Base-by-base conservation (phyloP, 2,888 invertebrate genomes). In the Torymus auratus region DNA sequence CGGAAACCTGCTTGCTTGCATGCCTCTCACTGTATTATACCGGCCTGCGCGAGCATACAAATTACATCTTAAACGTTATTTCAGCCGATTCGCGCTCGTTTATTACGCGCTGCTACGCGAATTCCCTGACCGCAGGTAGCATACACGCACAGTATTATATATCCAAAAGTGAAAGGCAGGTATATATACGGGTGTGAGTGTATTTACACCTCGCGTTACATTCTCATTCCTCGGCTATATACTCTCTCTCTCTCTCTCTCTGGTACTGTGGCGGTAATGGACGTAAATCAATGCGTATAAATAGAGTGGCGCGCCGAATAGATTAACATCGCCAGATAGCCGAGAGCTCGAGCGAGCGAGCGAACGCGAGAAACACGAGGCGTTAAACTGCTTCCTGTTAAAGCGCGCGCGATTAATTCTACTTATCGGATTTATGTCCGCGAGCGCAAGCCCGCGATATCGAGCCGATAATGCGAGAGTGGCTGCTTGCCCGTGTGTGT, bases 341-440 rank as follows among this genome's bases (percentile, higher is more conserved):
- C 41, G 7, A 28, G 28, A 28, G 55, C 53, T n/a, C 62, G 7
- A n/a, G 23, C 55, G n/a, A 53, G 56, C 65, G 55, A 14, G 12
- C 28, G 28, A 28, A 28, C 28, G 67, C 52, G 65, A 74, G 77
- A 75, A 67, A 69, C 68, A 58, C 76, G 80, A 82, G 76, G 80
- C 80, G 79, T 75, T 78, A 82, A 82, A 80, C 82, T 77, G 80
- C 82, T 80, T 82, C 82, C 80, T 69, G 80, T 72, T 73, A 80
- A 82, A 80, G 79, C 77, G 82, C 78, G 55, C 78, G 55, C 82
- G 79, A 82, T 82, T 82, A 79, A 80, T 82, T 76, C 77, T 70
- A 77, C 76, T 80, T 82, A 82, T 76, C 82, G 82, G 82, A 76
- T 82, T 76, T 79, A 82, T 65, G 52, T 77, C 41, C 62, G 60